Evolutionary conservation across 2,888 invertebrate species (phyloP).

Genomic region (Melinopterus prodromus): DNA sequence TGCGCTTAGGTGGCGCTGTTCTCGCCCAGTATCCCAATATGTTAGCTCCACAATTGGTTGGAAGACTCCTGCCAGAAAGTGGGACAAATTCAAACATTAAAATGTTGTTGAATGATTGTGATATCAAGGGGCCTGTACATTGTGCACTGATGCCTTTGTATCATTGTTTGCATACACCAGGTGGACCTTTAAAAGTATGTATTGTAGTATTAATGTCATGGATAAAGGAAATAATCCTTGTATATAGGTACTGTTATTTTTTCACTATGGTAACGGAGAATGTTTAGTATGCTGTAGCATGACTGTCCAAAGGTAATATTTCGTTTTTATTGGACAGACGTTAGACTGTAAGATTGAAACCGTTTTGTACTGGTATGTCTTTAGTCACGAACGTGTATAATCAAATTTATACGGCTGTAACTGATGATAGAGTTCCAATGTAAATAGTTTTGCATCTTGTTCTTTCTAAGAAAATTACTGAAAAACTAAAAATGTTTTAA

Average conservation of each 20-base stretch:
- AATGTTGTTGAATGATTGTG: slow-evolving; percentile 89
- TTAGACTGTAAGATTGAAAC: too few species aligned
- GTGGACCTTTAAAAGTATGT: slow-evolving; percentile 90
- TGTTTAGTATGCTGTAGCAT: too few species aligned
- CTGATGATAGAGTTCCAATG: too few species aligned
- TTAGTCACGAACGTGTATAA: too few species aligned
- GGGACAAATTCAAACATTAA: slow-evolving; percentile 83
- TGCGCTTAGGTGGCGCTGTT: slow-evolving; percentile 94
- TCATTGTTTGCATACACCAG: slow-evolving; percentile 98
- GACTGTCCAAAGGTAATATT: too few species aligned
- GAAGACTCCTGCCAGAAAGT: slow-evolving; percentile 91
- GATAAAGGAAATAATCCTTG: slow-evolving; percentile 32
- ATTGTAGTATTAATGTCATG: neutral
- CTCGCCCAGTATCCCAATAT: slow-evolving; percentile 92
- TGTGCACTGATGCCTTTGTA: slow-evolving; percentile 92
- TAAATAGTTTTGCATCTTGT: too few species aligned
- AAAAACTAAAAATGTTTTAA: neutral
- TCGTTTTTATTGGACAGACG: too few species aligned
- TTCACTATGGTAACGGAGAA: too few species aligned
- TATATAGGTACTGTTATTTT: neutral
- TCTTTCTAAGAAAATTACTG: neutral
- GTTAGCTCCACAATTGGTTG: slow-evolving; percentile 94
- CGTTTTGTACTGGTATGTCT: too few species aligned
- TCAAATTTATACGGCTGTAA: too few species aligned
- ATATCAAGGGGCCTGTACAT: slow-evolving; percentile 85